Evolutionary conservation across 2,113 vertebrate species (phyloP), one percentile per base, ranked within the genome.

Genomic region (Saiga tatarica): DNA sequence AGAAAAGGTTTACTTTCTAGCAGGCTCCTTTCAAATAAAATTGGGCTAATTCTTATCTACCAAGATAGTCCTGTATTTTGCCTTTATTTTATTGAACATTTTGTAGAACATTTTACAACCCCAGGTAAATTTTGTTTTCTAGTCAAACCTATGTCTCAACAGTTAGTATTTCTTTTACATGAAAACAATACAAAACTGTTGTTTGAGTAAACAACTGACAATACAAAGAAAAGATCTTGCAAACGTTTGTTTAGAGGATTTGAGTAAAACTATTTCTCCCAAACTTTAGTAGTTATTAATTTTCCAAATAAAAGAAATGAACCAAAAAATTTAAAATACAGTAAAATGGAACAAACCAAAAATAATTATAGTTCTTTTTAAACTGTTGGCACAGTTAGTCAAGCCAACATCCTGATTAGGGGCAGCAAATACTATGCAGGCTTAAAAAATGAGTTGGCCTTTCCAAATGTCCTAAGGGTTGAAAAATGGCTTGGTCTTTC

Each of bases 201-300:
- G 21, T 36, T 95, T 81, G 30, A 83, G 50, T 60, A 64, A 92
- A 71, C 45, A 83, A 79, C 42, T 91, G 81, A 93, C 16, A 67
- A 52, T 57, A 52, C 16, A 59, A 89, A 86, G 36, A 36, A 93
- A 71, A 88, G 15, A n/a, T 45, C 50, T 60, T 26, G 62, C 15
- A 87, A 84, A 60, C 28, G 26, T 71, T 97, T 96, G 36, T 60
- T 92, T 87, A 95, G 30, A 28, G 55, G 16, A 64, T 89, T 94
- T 78, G 36, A 71, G 21, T 45, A 71, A 96, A 82, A 50, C 26
- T 14, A 76, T 21, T 91, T 67, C 26, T 83, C 28, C 55, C 30
- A 93, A 91, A 79, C 13, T 12, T 91, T 62, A 81, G 90, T 81
- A 84, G 42, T 84, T 47, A 71, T 76, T 79, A 33, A 76, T 79